Evolutionary conservation across 2,888 invertebrate genomes (phyloP).

Genomic region (Philopedon plagiatum): DNA sequence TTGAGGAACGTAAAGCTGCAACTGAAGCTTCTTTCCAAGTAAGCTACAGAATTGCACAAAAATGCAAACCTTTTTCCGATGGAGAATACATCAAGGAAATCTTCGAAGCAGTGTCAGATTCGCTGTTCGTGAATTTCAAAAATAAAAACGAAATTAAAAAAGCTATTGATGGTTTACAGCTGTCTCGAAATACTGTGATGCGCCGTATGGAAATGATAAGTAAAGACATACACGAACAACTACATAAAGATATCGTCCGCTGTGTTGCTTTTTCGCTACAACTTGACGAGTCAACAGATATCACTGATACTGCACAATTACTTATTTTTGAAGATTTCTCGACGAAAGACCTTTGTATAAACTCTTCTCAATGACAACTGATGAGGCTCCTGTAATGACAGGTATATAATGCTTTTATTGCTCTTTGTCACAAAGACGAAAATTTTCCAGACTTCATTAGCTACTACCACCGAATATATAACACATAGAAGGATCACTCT

Average conservation of each 20-base stretch:
- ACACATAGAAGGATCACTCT: too few relatives aligned
- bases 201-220: conserved; percentile 37
- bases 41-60: conserved; percentile 49
- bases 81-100: conserved; percentile 51
- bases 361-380: too few relatives aligned
- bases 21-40: conserved; percentile 46
- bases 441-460: too few relatives aligned
- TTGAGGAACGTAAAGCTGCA: conserved; percentile 21
- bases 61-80: conserved; percentile 49
- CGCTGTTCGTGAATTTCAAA: conserved; percentile 49
- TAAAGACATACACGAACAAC: conserved; percentile 24
- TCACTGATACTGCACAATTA: too few relatives aligned
- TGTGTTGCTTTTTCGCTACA: conserved; percentile 28
- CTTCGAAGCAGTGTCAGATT: conserved; percentile 45
- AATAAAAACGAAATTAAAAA: conserved; percentile 46
- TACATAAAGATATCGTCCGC: conserved; percentile 13
- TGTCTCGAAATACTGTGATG: conserved; percentile 40
- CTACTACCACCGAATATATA: too few relatives aligned
- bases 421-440: too few relatives aligned
- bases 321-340: too few relatives aligned
- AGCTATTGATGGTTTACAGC: conserved; percentile 34
- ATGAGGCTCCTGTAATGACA: too few relatives aligned
- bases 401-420: too few relatives aligned
- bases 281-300: conserved; percentile 1
- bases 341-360: too few relatives aligned